Conservation (phyloP, 2,113 vertebrate species). For the Coreoperca whiteheadi region DNA sequence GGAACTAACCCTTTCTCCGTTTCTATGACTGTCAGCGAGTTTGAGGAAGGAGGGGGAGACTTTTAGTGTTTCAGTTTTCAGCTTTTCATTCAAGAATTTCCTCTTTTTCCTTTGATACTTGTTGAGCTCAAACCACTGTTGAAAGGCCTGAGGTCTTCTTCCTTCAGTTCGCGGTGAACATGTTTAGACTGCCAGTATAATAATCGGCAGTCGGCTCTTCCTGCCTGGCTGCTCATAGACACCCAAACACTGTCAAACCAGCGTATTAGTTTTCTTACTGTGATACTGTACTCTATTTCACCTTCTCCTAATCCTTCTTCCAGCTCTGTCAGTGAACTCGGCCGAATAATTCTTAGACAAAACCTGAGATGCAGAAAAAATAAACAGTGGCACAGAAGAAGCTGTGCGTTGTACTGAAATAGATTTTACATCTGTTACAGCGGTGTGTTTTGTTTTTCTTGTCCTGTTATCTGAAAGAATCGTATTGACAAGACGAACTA, state of each 20-base stretch:
- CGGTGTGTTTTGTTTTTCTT: slow-evolving; percentile 64
- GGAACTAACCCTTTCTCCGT: slow-evolving; percentile 79
- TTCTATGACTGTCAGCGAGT: slow-evolving; percentile 75
- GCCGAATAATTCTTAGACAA: slow-evolving; percentile 61
- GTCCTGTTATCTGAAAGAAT: slow-evolving; percentile 53
- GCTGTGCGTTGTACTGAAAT: slow-evolving; percentile 42
- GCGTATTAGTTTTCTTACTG: slow-evolving; percentile 59
- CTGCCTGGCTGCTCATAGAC: slow-evolving; percentile 53
- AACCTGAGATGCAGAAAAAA: slow-evolving; percentile 76
- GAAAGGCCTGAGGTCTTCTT: slow-evolving; percentile 59
- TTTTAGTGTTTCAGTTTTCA: slow-evolving; percentile 78
- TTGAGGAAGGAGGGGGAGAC: slow-evolving; percentile 59
- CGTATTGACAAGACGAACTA: slow-evolving; percentile 37
- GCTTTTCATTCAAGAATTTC: slow-evolving; percentile 72
- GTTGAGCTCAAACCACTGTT: slow-evolving; percentile 43
- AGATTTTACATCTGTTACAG: slow-evolving; percentile 76
- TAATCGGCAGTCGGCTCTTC: slow-evolving; percentile 48
- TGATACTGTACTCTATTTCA: slow-evolving; percentile 79
- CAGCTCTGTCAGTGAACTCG: slow-evolving; percentile 47
- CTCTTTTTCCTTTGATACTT: slow-evolving; percentile 53
- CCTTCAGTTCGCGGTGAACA: slow-evolving; percentile 45
- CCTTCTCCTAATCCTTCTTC: slow-evolving; percentile 67
- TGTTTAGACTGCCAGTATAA: slow-evolving; percentile 75
- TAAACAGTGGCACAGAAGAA: slow-evolving; percentile 63
- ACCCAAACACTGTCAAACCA: slow-evolving; percentile 60